Evolutionary conservation across 2,113 vertebrate species (phyloP).

Genomic region (Notechis scutatus): DNA sequence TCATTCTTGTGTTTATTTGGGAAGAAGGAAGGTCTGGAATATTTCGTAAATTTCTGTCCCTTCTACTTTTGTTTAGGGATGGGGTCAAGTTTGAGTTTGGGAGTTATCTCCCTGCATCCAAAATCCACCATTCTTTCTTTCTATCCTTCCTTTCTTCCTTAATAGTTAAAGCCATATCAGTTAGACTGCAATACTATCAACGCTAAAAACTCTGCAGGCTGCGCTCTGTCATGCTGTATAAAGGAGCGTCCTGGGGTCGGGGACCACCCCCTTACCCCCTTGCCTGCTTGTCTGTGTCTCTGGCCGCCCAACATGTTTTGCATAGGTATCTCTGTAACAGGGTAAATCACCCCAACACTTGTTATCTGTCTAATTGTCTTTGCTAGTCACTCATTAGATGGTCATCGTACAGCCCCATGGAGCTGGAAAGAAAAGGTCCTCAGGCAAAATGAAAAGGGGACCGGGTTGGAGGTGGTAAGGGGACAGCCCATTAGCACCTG

Average conservation of each 20-base stretch:
- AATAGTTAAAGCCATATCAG: constrained; percentile 85
- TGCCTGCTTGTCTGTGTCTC: constrained; percentile 31
- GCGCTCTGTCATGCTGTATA: constrained; percentile 54
- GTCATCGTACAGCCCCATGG: constrained; percentile 14
- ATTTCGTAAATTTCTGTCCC: neutral
- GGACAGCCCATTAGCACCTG: neutral
- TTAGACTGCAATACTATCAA: constrained; percentile 83
- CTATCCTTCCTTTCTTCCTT: constrained; percentile 47
- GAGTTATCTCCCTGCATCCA: constrained; percentile 57
- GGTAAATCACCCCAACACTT: constrained; percentile 38
- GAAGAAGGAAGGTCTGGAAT: neutral
- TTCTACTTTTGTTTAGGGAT: constrained; percentile 34
- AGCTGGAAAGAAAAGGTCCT: neutral
- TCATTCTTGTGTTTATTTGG: neutral
- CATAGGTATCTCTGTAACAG: constrained; percentile 62
- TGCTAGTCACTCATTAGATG: constrained; percentile 24
- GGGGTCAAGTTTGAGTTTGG: constrained; percentile 39
- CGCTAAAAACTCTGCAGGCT: constrained; percentile 50
- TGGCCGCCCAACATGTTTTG: constrained; percentile 39
- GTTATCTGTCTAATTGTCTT: constrained; percentile 9
- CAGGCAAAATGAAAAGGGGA: neutral
- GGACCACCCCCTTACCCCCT: constrained; percentile 22
- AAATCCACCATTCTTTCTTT: constrained; percentile 47
- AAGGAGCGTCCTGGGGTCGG: constrained; percentile 57
- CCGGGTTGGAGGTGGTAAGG: neutral